Evolutionary conservation across 2,113 vertebrate species (phyloP).

Genomic region (Cynoglossus semilaevis): DNA sequence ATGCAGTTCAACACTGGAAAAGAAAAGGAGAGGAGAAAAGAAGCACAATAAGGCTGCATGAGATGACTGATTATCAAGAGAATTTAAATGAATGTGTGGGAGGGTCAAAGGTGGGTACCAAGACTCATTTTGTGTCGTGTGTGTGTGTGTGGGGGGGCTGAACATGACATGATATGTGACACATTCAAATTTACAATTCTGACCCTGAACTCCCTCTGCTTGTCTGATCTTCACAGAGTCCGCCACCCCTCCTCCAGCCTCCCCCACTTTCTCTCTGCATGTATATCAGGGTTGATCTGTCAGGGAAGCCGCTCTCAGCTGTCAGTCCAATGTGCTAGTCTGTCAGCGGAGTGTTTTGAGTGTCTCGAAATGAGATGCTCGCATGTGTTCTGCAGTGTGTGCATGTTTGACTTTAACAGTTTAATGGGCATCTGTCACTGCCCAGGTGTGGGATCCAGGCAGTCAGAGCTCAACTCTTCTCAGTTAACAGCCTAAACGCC

Average conservation of each 20-base stretch:
- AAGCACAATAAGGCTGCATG: slow-evolving; percentile 27
- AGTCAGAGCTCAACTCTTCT: slow-evolving; percentile 35
- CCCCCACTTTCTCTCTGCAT: slow-evolving; percentile 26
- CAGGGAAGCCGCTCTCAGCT: slow-evolving; percentile 61
- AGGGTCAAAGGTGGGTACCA: slow-evolving; percentile 17
- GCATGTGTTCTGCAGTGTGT: slow-evolving; percentile 13
- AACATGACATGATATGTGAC: slow-evolving; percentile 57
- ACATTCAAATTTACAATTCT: slow-evolving; percentile 63
- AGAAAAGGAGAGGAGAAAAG: slow-evolving; percentile 11
- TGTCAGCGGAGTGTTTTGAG: slow-evolving; percentile 64
- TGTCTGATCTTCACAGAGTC: slow-evolving; percentile 32
- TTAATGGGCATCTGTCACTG: slow-evolving; percentile 51
- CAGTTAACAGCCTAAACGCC: slow-evolving; percentile 48
- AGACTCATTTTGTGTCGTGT: neutral
- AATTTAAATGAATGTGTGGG: slow-evolving; percentile 31
- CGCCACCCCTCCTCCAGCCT: slow-evolving; percentile 20
- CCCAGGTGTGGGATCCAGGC: slow-evolving; percentile 40
- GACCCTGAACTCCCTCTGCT: slow-evolving; percentile 55
- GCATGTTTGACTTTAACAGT: slow-evolving; percentile 48
- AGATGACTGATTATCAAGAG: slow-evolving; percentile 49
- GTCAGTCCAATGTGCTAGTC: slow-evolving; percentile 62
- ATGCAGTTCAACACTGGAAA: slow-evolving; percentile 27
- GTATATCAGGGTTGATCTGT: slow-evolving; percentile 73
- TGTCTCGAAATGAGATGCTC: slow-evolving; percentile 54
- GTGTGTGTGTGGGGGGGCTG: neutral